Conservation (phyloP, 2,888 invertebrate genomes). For the Agonopterix heracliana region DNA sequence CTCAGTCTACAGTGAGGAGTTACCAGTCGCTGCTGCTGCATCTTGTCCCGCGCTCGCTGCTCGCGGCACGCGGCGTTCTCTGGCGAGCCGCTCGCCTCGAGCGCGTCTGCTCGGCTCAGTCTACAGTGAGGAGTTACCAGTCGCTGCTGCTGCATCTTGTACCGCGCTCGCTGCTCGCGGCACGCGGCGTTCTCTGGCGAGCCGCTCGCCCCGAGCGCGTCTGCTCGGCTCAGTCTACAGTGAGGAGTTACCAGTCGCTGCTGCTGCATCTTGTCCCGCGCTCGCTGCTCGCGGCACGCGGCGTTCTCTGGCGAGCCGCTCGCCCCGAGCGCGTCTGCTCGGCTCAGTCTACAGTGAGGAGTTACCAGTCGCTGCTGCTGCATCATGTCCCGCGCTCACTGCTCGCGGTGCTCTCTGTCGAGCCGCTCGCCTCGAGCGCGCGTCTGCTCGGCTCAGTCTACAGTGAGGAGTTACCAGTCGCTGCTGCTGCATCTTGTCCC, state of each 20-base stretch:
- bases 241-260: slow-evolving; percentile 45
- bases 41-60: slow-evolving; percentile 35
- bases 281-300: slow-evolving; percentile 38
- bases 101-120: slow-evolving; percentile 48
- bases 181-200: slow-evolving; percentile 56
- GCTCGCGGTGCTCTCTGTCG: slow-evolving; percentile 45
- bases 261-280: slow-evolving; percentile 41
- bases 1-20: slow-evolving; percentile 23
- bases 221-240: slow-evolving; percentile 37
- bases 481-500: too few relatives aligned
- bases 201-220: slow-evolving; percentile 49
- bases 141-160: slow-evolving; percentile 47
- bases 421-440: slow-evolving; percentile 54
- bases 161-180: slow-evolving; percentile 35
- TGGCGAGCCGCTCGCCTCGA: slow-evolving; percentile 50
- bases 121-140: slow-evolving; percentile 36
- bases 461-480: too few relatives aligned
- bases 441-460: slow-evolving; percentile 51
- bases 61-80: slow-evolving; percentile 49
- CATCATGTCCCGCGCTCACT: slow-evolving; percentile 36
- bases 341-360: slow-evolving; percentile 24
- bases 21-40: slow-evolving; percentile 53
- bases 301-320: slow-evolving; percentile 46
- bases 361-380: slow-evolving; percentile 51
- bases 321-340: slow-evolving; percentile 55